Conservation (phyloP, 2,797 vertebrate species). For the Trematomus bernacchii region DNA sequence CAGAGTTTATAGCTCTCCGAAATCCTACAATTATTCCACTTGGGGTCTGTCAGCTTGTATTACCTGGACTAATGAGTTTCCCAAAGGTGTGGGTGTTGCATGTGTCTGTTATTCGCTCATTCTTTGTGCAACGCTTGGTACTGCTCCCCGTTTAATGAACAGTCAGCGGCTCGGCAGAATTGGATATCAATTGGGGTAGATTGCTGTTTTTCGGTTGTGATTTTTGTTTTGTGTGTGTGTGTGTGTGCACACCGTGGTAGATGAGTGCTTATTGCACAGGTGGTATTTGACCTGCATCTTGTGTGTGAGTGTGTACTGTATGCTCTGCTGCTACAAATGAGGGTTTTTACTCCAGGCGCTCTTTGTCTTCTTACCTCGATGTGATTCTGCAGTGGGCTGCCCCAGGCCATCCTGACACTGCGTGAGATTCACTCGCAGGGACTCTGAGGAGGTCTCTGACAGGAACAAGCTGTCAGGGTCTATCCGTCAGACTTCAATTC, state of each 20-base stretch:
- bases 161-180: conserved; percentile 35
- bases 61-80: conserved; percentile 75
- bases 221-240: conserved; percentile 1
- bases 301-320: not conserved
- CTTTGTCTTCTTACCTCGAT: conserved; percentile 39
- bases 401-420: conserved; percentile 56
- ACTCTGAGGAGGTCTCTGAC: conserved; percentile 60
- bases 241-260: not conserved
- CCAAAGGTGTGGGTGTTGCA: conserved; percentile 60
- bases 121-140: conserved; percentile 37
- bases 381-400: conserved; percentile 45
- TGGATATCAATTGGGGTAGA: conserved; percentile 48
- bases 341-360: conserved; percentile 42
- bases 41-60: conserved; percentile 48
- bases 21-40: conserved; percentile 72
- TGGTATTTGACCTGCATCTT: conserved; percentile 47
- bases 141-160: conserved; percentile 66
- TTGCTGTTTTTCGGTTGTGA: conserved; percentile 40
- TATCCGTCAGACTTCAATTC: conserved; percentile 65
- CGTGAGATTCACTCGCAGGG: conserved; percentile 57
- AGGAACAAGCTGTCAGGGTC: conserved; percentile 70
- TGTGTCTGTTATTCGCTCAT: conserved; percentile 54
- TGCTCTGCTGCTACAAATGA: conserved; percentile 51
- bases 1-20: conserved; percentile 65
- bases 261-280: conserved; percentile 17